These are phyloP conservation scores for Panzeria rudis DNA, from an alignment of 2,888 invertebrate genomes.

Conservation along the genomic window DNA sequence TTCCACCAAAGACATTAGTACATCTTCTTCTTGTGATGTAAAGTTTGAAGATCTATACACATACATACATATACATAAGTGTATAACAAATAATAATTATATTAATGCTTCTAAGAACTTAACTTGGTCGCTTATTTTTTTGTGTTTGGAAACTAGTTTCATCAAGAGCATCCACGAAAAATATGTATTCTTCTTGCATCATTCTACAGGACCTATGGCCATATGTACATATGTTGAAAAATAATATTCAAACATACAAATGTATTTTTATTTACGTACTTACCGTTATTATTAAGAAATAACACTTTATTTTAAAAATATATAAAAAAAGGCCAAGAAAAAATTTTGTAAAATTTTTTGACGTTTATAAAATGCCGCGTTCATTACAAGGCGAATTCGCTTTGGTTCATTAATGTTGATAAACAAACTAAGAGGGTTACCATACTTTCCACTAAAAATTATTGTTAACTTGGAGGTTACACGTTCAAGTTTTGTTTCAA, in stretches of 20 bases:
- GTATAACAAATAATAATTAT: background rate
- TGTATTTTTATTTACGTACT: background rate
- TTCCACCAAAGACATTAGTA: too few species aligned
- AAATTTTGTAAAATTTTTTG: too few species aligned
- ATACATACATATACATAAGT: background rate
- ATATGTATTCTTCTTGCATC: background rate
- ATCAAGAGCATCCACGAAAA: background rate
- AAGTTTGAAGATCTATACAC: conserved; percentile 8
- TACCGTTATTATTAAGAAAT: background rate
- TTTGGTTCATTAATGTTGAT: background rate
- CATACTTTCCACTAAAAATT: background rate
- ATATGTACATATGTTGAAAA: background rate
- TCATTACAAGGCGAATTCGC: too few species aligned
- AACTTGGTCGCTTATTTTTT: background rate
- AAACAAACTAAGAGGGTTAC: conserved; percentile 13
- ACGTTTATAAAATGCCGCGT: background rate
- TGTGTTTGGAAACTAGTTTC: background rate
- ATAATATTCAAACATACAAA: background rate
- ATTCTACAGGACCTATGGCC: background rate
- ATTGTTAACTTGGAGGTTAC: too few species aligned
- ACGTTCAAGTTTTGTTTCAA: too few species aligned
- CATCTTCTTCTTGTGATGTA: conserved; percentile 14
- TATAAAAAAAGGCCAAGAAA: too few species aligned
- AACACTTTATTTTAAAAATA: background rate
- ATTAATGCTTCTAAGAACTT: background rate